Evolutionary conservation across 1,140 invertebrate genomes (phyloP).

Genomic region (Idris sp.): DNA sequence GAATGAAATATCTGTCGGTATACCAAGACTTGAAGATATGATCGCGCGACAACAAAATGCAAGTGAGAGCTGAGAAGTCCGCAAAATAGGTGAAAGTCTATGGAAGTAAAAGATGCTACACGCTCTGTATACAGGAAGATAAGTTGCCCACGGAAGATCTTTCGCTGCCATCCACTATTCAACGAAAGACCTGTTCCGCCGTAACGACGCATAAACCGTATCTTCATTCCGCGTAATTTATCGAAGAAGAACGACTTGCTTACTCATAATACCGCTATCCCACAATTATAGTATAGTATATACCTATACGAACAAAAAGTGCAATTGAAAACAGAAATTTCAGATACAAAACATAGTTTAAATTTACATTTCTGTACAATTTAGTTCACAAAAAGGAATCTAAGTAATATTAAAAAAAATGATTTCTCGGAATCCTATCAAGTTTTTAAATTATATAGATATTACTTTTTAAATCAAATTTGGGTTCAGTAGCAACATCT

Average conservation of each 20-base stretch:
- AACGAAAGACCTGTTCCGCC: conserved; percentile 56
- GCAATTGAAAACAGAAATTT: conserved; percentile 19
- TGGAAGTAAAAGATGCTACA: conserved; percentile 42
- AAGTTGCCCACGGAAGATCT: conserved; percentile 54
- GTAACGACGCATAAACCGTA: conserved; percentile 42
- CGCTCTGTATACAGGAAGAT: conserved; percentile 42
- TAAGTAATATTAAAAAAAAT: too few species aligned
- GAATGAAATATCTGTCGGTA: conserved; percentile 11
- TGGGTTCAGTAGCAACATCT: conserved; percentile 2
- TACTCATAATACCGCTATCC: conserved; percentile 71
- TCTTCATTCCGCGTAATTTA: conserved; percentile 53
- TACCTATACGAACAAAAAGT: conserved; percentile 23
- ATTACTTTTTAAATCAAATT: too few species aligned
- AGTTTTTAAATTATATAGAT: too few species aligned
- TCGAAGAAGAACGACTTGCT: conserved; percentile 61
- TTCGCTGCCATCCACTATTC: conserved; percentile 37
- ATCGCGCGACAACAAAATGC: conserved; percentile 59
- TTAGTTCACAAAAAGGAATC: too few species aligned
- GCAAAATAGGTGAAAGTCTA: conserved; percentile 72
- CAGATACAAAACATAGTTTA: too few species aligned
- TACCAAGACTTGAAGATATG: conserved; percentile 22
- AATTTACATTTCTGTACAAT: too few species aligned
- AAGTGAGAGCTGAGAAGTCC: conserved; percentile 67
- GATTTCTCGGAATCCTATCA: too few species aligned
- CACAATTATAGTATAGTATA: conserved; percentile 37